Conservation (phyloP, 2,113 vertebrate species). For the Polypterus bichir region DNA sequence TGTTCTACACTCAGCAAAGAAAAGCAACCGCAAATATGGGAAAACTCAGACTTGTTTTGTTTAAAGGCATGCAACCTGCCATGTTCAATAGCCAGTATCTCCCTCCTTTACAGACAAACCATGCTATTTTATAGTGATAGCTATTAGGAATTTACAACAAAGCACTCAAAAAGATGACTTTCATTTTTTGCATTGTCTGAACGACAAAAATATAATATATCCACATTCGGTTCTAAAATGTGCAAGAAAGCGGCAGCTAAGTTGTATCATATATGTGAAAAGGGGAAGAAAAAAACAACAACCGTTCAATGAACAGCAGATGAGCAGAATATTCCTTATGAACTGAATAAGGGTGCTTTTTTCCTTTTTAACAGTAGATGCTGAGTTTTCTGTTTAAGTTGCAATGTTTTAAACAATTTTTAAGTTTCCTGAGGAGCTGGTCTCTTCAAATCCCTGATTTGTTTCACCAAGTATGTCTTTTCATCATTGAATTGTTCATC, state of each 20-base stretch:
- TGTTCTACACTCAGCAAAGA: constrained; percentile 36
- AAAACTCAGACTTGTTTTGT: constrained; percentile 38
- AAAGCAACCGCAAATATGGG: constrained; percentile 37
- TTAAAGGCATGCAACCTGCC: constrained; percentile 58
- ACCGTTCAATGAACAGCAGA: constrained; percentile 72
- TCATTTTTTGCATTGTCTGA: constrained; percentile 51
- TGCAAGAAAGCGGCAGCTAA: constrained; percentile 85
- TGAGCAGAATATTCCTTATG: constrained; percentile 66
- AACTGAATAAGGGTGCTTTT: constrained; percentile 54
- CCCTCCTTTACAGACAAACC: constrained; percentile 34
- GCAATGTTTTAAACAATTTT: constrained; percentile 43
- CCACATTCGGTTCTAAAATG: constrained; percentile 51
- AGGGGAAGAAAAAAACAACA: constrained; percentile 52
- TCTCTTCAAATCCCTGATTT: constrained; percentile 97
- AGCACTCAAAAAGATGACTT: constrained; percentile 46
- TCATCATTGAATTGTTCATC: constrained; percentile 95
- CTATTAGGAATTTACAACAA: constrained; percentile 36
- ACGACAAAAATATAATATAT: constrained; percentile 59
- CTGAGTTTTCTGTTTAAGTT: constrained; percentile 58
- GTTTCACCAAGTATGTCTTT: constrained; percentile 97
- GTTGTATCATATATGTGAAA: constrained; percentile 61
- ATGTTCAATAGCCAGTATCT: constrained; percentile 43
- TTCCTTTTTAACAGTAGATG: constrained; percentile 64
- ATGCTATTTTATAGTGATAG: constrained; percentile 39
- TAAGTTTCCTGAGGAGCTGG: constrained; percentile 83